Evolutionary conservation across 2,888 invertebrate species (phyloP), one percentile per base, ranked within the genome.

Genomic region (Brassicogethes aeneus): DNA sequence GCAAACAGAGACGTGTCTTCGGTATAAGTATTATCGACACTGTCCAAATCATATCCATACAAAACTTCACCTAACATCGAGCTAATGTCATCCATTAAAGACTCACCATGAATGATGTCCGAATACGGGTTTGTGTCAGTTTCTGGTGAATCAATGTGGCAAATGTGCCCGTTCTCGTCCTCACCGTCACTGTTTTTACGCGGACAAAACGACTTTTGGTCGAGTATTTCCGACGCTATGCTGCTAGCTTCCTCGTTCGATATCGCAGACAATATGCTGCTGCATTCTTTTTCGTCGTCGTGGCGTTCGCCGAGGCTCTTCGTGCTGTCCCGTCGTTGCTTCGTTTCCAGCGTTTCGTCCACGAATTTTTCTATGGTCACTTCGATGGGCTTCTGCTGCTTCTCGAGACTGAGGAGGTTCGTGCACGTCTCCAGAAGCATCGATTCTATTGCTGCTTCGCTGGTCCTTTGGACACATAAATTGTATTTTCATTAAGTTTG

Each of bases 141-240:
- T 69, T 88, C 88, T 0, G 88, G 86, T 0, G 87, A 88, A 61
- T 89, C 88, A 39, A 88, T 88, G 57, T 89, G 88, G 8, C 80
- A 79, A 37, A 88, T 82, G 39, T 71, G 71, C 49, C 76, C 76
- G 57, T 69, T 69, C 33, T 65, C 43, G 48, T 70, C 69, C 49
- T 70, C 69, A 13, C 67, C 69, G 42, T 69, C 66, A 12, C 69
- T 69, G 37, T 74, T 74, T 42, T 69, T 66, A 16, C 64, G 54
- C 2, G 68, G 66, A 41, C 64, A 61, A 50, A 66, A 70, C 8
- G 67, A 65, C 49, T 66, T 66, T 42, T 62, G 57, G 41, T 74
- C 73, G 35, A 78, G 71, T 23, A 81, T 77, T 60, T 83, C 83
- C 2, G 82, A 82, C 39, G 76, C 75, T 52, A 83, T 73, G 64